These are phyloP conservation scores for Pachyramphus minor DNA, from an alignment of 2,113 vertebrate genomes.

Conservation along the genomic window DNA sequence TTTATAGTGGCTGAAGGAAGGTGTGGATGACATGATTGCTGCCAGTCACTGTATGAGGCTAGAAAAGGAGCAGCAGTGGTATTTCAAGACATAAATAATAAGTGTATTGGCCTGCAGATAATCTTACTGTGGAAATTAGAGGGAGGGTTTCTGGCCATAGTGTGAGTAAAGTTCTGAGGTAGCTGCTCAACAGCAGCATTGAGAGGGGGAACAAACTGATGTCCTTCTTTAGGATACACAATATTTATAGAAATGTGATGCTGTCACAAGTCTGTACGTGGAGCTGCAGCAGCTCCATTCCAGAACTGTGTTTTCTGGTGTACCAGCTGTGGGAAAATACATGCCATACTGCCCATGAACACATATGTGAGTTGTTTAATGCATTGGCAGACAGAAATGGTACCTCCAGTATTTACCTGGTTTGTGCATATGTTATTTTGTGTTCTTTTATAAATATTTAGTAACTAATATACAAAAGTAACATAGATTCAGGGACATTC, in stretches of 20 bases:
- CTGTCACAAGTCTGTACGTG: neutral
- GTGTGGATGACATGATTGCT: neutral
- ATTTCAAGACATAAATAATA: accelerated
- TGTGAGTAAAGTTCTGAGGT: neutral
- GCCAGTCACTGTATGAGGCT: neutral
- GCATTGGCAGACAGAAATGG: neutral
- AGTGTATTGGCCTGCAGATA: neutral
- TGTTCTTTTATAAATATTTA: neutral
- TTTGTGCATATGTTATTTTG: neutral
- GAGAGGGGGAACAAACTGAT: neutral
- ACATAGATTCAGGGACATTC: neutral
- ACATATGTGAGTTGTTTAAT: neutral
- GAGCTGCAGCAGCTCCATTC: neutral
- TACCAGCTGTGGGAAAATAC: neutral
- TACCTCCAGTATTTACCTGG: neutral
- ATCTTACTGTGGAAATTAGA: neutral
- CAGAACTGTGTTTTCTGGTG: neutral
- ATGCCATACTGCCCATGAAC: neutral
- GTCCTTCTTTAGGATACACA: neutral
- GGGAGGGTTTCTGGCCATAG: neutral
- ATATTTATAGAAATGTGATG: neutral
- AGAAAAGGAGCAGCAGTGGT: neutral
- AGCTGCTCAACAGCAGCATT: neutral
- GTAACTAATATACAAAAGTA: neutral
- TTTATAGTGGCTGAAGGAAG: neutral